Conservation (phyloP, 1,140 invertebrate genomes). For the Dryas iulia region DNA sequence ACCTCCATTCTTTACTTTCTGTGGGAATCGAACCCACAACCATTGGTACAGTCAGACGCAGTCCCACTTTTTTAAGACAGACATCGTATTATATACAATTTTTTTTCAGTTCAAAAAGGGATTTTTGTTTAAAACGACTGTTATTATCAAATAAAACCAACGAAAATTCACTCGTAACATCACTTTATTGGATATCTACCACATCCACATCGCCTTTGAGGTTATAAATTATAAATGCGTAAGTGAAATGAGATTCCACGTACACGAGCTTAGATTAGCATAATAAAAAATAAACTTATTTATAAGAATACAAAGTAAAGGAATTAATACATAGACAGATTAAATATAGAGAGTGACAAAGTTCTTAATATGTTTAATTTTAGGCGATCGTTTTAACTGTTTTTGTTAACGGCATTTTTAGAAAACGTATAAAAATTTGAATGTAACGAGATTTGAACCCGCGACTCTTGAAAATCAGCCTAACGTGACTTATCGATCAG, state of each 20-base stretch:
- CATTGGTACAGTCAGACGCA: no score
- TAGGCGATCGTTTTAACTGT: not conserved
- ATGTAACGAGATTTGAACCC: no score
- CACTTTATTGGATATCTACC: constrained; percentile 18
- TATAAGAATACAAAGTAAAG: not conserved
- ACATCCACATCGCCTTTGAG: constrained; percentile 12
- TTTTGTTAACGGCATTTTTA: not conserved
- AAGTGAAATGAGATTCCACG: constrained; percentile 14
- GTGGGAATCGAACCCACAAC: no score
- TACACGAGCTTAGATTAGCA: constrained; percentile 11
- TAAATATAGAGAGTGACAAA: not conserved
- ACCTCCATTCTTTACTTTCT: no score
- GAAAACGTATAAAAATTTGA: no score
- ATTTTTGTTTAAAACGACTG: not conserved
- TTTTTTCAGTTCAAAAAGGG: no score
- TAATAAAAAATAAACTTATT: constrained; percentile 1
- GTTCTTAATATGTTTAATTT: not conserved
- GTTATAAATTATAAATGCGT: constrained; percentile 4
- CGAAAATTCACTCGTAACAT: constrained; percentile 17
- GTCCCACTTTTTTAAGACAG: no score
- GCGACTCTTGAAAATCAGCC: no score
- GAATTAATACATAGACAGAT: not conserved
- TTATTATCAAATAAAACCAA: not conserved
- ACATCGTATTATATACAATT: no score
- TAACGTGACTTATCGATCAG: no score